phyloP scores from a whole-genome alignment of 1,140 invertebrate genomes.

The Dinothrombium tinctorium region DNA sequence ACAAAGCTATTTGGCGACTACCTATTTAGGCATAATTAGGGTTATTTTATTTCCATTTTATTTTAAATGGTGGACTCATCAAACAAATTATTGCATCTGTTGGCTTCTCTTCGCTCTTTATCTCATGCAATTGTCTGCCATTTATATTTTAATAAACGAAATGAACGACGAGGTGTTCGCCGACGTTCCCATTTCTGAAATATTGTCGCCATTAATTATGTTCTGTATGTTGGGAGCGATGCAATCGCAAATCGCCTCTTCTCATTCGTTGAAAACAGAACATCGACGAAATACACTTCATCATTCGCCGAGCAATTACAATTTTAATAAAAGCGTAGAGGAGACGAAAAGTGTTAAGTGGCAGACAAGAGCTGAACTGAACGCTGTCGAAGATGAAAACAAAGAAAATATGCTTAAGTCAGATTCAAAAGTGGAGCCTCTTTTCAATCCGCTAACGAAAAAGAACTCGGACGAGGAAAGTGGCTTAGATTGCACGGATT shows the following conservation, averaged over 20 bases:
- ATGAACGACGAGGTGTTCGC: constrained; percentile 1
- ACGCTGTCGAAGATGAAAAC: no score
- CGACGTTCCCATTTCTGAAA: constrained; percentile 29
- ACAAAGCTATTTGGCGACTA: constrained; percentile 23
- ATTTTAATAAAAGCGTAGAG: no score
- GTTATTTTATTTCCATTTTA: constrained; percentile 23
- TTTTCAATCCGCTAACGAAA: no score
- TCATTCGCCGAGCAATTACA: no score
- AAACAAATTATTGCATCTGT: constrained; percentile 11
- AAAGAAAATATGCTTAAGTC: no score
- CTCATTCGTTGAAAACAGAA: no score
- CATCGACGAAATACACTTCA: no score
- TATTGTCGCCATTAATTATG: constrained; percentile 48
- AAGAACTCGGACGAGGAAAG: no score
- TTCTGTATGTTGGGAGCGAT: constrained; percentile 57
- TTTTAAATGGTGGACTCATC: constrained; percentile 19
- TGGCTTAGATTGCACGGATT: no score
- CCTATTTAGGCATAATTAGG: constrained; percentile 20
- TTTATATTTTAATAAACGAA: constrained; percentile 10
- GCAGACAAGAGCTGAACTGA: no score
- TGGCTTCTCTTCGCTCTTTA: constrained; percentile 13
- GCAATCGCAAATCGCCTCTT: constrained; percentile 55
- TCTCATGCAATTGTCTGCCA: constrained; percentile 12
- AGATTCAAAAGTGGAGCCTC: no score
- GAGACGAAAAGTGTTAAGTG: no score